Base-by-base conservation (phyloP, 2,888 invertebrate genomes). In the Netelia inedita region DNA sequence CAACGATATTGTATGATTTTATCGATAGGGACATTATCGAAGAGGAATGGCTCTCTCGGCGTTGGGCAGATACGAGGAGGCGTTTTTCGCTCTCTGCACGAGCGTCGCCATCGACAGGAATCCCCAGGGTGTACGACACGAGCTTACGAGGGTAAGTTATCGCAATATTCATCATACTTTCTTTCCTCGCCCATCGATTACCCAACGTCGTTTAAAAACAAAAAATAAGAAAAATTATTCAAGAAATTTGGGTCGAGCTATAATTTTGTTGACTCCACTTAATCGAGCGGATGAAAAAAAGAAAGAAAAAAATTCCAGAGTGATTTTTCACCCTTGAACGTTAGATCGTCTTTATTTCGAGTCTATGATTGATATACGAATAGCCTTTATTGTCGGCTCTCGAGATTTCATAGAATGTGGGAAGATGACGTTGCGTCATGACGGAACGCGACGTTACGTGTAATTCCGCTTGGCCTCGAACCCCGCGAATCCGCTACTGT, bases 31-130 rank as follows among this genome's bases (percentile, higher is more conserved):
- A 21, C 95, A 95, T 91, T 95, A 94, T 88, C 94, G 95, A 61
- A 94, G 95, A 90, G 95, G 95, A 14, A 92, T 94, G 83, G 95
- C 95, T 19, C 93, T 96, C 74, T 94, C 94, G 63, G 94, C 94
- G 6, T 91, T 95, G 68, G 94, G 94, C 23, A 94, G 94, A 69
- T 94, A 95, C 90, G 95, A 95, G 87, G 96, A 95, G 86, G 95
- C 96, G 19, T 94, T 95, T 53, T 92, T 95, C 16, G 94, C 95
- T 19, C 94, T 95, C 82, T 94, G 95, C 72, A 94, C 95, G 79
- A 95, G 95, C 89, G 94, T 95, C 66, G 94, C 95, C n/a, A 93
- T 96, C 69, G 95, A 95, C 88, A 94, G 94, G 76, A 93, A 94
- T 41, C 89, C 93, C 0, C 94, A 95, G 69, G 90, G 95, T 85